These are phyloP conservation scores for Drosophila pseudoananassae DNA, from an alignment of 1,140 invertebrate species.

Conservation along the genomic window DNA sequence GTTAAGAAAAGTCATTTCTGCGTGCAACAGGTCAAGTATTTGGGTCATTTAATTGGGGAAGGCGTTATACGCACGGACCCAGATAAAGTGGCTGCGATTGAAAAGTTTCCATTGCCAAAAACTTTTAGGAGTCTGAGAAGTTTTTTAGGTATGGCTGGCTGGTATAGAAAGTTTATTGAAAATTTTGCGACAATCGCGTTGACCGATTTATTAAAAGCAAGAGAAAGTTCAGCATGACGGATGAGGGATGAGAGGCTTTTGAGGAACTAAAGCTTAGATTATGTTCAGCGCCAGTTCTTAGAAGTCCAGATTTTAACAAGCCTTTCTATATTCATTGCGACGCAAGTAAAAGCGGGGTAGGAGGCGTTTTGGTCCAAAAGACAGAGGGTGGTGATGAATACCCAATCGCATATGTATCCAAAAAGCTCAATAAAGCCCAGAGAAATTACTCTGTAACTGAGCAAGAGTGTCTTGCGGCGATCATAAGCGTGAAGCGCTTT, in stretches of 20 bases:
- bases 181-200: background rate
- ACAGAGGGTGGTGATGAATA: too few species aligned
- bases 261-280: background rate
- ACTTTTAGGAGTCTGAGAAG: background rate
- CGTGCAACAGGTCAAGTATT: too few species aligned
- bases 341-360: background rate
- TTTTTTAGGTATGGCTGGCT: background rate
- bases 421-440: too few species aligned
- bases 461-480: too few species aligned
- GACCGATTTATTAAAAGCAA: background rate
- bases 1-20: too few species aligned
- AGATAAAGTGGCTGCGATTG: conserved; percentile 6
- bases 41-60: conserved; percentile 6
- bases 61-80: conserved; percentile 13
- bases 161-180: background rate
- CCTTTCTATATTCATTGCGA: background rate
- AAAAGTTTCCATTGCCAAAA: conserved; percentile 4
- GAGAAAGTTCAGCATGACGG: background rate
- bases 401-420: too few species aligned
- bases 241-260: background rate
- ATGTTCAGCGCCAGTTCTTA: background rate
- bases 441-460: too few species aligned
- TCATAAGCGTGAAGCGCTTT: too few species aligned
- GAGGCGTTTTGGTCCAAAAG: background rate
- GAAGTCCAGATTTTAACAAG: background rate